Percentiles rank a stretch among this genome's conserved stretches.
phyloP scores from a whole-genome alignment of 64 coral and sea anemone genomes.

The Montipora cactus region DNA sequence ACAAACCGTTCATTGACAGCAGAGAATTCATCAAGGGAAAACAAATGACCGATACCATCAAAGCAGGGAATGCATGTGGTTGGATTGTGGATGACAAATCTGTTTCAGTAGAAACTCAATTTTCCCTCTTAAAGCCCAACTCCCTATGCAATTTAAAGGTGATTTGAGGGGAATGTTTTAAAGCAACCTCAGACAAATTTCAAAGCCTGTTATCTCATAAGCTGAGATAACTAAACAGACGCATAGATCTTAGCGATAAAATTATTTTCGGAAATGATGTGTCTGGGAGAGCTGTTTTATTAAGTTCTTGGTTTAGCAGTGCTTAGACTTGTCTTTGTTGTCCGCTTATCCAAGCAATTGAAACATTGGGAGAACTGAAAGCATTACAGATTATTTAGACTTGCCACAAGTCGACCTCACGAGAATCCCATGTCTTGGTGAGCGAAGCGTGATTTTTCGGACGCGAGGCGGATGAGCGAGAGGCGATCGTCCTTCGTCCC shows the following conservation, averaged over 20 bases:
- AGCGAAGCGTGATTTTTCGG: no score
- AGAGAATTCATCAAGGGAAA: neutral
- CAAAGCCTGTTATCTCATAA: neutral
- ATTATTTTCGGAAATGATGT: neutral
- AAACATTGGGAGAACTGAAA: neutral
- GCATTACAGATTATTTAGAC: no score
- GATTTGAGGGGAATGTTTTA: no score
- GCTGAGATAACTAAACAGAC: neutral
- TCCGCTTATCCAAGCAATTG: neutral
- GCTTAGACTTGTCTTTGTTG: neutral
- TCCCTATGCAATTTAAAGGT: no score
- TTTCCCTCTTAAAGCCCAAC: no score
- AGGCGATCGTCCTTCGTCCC: no score
- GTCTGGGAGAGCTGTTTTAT: neutral
- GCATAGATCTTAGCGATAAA: neutral
- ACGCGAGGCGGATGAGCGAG: no score
- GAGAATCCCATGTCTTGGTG: no score
- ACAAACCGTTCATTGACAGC: neutral
- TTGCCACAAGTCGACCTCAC: no score
- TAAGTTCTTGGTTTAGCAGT: neutral
- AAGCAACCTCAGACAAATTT: neutral
- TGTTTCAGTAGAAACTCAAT: no score
- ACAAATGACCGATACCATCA: neutral
- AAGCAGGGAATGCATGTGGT: neutral
- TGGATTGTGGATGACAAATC: neutral